Base-by-base conservation (phyloP, 2,797 vertebrate genomes). In the Dallia pectoralis region DNA sequence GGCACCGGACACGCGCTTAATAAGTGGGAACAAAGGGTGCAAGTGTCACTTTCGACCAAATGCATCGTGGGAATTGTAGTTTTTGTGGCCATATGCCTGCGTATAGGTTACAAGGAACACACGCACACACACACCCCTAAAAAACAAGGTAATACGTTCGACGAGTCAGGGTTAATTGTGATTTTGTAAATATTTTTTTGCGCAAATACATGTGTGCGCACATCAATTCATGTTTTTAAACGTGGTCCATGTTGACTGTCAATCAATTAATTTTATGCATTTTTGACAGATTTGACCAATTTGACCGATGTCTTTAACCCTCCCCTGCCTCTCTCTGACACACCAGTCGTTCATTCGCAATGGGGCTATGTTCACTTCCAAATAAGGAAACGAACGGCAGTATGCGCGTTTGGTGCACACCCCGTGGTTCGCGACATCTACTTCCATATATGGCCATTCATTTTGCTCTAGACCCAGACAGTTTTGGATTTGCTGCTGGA, bases 1-100 rank as follows among this genome's bases (percentile, higher is more conserved):
- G 96, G 95, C 2, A 95, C 95, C 0, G 89, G 74, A 79, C 91
- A 8, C 16, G 29, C 30, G 62, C 30, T 29, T 63, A 29, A 63
- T 29, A 19, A 16, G 62, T 44, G 40, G 40, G 62, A 64, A 64
- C 30, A 63, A 64, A 64, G 62, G 15, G 30, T 18, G 62, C 27
- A 32, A 64, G 62, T 64, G 62, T 64, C 62, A 69, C 40, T 44
- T 44, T 44, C 12, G 40, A 48, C 67, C 44, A 30, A 68, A 48
- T 25, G 67, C 3, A 29, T 69, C 18, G 51, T 69, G 67, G 67
- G 67, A 51, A 30, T 18, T 69, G 67, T 69, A 69, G n/a, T 67
- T 30, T 8, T 51, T 18, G 16, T 69, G 4, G 19, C 44, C 15
- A 15, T 48, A 14, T 9, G 40, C 40, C 40, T 4, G 14, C 40